These are phyloP conservation scores for Apteryx mantelli DNA, from an alignment of 2,113 vertebrate species.

Conservation along the genomic window DNA sequence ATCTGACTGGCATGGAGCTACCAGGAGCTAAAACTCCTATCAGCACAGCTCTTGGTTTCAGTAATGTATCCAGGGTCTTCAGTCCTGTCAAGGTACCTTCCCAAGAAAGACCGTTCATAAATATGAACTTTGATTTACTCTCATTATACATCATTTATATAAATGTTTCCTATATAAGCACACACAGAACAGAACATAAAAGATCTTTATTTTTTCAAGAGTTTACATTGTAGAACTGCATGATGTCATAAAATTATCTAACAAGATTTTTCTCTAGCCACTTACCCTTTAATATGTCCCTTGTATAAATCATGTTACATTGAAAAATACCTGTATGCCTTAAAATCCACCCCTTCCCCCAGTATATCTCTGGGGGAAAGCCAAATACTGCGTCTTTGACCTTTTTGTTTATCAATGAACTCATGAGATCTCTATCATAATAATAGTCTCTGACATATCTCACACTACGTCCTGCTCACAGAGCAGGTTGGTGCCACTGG, in stretches of 20 bases:
- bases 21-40: background rate
- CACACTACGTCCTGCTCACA: slow-evolving; percentile 41
- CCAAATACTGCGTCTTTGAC: slow-evolving; percentile 10
- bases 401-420: slow-evolving; percentile 49
- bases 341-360: background rate
- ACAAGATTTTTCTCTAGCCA: background rate
- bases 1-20: background rate
- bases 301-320: background rate
- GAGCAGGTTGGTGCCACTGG: slow-evolving; percentile 57
- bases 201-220: background rate
- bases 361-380: background rate
- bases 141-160: background rate
- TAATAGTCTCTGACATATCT: slow-evolving; percentile 34
- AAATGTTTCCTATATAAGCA: background rate
- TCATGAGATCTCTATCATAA: slow-evolving; percentile 18
- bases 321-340: background rate
- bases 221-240: background rate
- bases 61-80: rapidly evolving
- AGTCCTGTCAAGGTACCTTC: background rate
- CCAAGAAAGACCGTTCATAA: background rate
- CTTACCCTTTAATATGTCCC: background rate
- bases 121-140: background rate
- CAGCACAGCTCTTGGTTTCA: background rate
- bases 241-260: background rate
- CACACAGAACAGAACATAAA: background rate